Evolutionary conservation across 1,140 invertebrate genomes (phyloP).

Genomic region (Andricus grossulariae): DNA sequence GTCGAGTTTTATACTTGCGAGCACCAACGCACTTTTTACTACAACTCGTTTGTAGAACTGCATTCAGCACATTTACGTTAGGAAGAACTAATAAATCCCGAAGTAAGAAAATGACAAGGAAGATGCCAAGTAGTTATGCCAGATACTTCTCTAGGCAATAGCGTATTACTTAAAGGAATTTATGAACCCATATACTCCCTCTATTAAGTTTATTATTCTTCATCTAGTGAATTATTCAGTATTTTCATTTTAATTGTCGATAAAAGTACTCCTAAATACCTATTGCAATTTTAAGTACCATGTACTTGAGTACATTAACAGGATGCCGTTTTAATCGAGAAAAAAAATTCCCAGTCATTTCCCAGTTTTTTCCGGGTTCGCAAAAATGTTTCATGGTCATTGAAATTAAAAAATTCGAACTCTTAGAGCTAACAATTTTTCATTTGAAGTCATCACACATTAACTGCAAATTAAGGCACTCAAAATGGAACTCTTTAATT

Average conservation of each 20-base stretch:
- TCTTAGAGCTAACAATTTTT: too few species aligned
- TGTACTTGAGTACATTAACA: too few species aligned
- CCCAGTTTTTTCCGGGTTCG: too few species aligned
- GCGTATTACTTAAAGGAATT: constrained; percentile 14
- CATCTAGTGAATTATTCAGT: constrained; percentile 20
- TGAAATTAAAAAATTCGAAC: too few species aligned
- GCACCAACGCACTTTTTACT: constrained; percentile 3
- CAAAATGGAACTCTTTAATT: too few species aligned
- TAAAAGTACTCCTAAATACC: neutral
- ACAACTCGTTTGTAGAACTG: constrained; percentile 2
- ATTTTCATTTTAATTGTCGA: constrained; percentile 13
- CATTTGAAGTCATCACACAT: too few species aligned
- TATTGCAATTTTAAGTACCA: too few species aligned
- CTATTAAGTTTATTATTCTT: neutral
- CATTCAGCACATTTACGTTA: neutral
- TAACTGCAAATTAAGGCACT: too few species aligned
- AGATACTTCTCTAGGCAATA: constrained; percentile 8
- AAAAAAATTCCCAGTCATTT: too few species aligned
- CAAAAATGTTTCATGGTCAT: too few species aligned
- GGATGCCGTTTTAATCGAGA: too few species aligned
- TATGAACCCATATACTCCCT: neutral
- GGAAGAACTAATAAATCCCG: constrained; percentile 50
- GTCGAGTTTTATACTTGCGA: neutral
- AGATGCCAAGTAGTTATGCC: neutral
- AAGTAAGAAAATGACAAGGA: constrained; percentile 44